Evolutionary conservation across 2,888 invertebrate genomes (phyloP), one percentile per base, ranked within the genome.

Genomic region (Lymantria dispar): DNA sequence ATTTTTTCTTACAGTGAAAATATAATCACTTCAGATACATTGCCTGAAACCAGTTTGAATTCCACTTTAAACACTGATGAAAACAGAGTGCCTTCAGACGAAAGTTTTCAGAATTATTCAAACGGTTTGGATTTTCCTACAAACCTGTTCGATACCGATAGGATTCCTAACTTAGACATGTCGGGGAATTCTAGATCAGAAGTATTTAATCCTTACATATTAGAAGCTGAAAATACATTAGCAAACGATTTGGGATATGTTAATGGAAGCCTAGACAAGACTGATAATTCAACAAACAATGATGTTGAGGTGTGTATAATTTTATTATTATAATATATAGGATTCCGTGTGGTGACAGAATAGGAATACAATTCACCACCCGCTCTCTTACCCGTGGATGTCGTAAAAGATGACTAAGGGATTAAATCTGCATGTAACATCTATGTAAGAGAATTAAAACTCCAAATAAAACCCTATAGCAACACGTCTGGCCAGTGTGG

Each of bases 31-130:
- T 37, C 52, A 0, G 52, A 56, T 43, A 13, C 22, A 5, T 47
- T 56, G 11, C 43, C 62, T 8, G 53, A 54, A 39, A 41, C 58
- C 8, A 60, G 58, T 39, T 52, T 54, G 0, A 72, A 64, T 50
- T 44, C 62, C n/a, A 54, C 62, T 3, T 56, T 67, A 31, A 68
- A 58, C 41, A 60, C 64, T 0, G 83, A 83, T 38, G 82, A 84
- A 29, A 79, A 64, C 48, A 73, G 73, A 48, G 58, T 80, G 37
- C 81, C 83, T 0, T 86, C 85, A 7, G 85, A 86, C 42, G 85
- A 86, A 56, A 83, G 84, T 47, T 74, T 86, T 40, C 83, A 85
- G 38, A 85, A 83, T 61, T 82, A 76, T 47, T 71, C 84, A 0
- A 80, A 75, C 45, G 74, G 75, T 12, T 61, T 85, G 8, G 85